These are phyloP conservation scores for Ernsta delagoae DNA, from an alignment of 2,888 invertebrate species.

Conservation along the genomic window DNA sequence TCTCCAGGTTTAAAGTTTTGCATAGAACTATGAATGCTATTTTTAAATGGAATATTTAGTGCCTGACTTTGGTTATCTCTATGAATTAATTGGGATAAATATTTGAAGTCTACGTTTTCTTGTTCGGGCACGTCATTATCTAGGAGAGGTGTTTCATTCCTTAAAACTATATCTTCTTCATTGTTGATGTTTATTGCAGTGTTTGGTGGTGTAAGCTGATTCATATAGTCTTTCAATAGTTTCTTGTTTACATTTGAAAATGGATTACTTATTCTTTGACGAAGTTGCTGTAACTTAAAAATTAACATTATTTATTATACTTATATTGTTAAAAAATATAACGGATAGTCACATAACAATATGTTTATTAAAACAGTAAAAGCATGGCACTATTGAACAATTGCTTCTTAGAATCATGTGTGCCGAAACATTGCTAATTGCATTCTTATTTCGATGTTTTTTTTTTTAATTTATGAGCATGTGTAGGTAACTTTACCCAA, in stretches of 20 bases:
- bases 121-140: conserved; percentile 12
- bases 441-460: too few relatives aligned
- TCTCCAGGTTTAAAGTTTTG: conserved; percentile 39
- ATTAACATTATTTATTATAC: too few relatives aligned
- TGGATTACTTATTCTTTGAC: conserved; percentile 43
- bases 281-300: conserved; percentile 50
- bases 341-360: too few relatives aligned
- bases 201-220: conserved; percentile 11
- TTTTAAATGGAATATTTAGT: conserved; percentile 42
- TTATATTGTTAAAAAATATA: too few relatives aligned
- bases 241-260: conserved; percentile 45
- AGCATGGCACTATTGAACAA: too few relatives aligned
- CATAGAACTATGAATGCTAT: conserved; percentile 39
- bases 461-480: too few relatives aligned
- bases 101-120: conserved; percentile 67
- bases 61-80: conserved; percentile 56
- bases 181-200: conserved; percentile 5
- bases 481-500: too few relatives aligned
- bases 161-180: neutral
- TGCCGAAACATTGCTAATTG: too few relatives aligned
- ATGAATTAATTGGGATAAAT: conserved; percentile 72
- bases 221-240: conserved; percentile 36
- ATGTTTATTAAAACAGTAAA: too few relatives aligned
- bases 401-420: too few relatives aligned
- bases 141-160: neutral